phyloP scores from a whole-genome alignment of 2,888 invertebrate species.

The Pilophorus perplexus region DNA sequence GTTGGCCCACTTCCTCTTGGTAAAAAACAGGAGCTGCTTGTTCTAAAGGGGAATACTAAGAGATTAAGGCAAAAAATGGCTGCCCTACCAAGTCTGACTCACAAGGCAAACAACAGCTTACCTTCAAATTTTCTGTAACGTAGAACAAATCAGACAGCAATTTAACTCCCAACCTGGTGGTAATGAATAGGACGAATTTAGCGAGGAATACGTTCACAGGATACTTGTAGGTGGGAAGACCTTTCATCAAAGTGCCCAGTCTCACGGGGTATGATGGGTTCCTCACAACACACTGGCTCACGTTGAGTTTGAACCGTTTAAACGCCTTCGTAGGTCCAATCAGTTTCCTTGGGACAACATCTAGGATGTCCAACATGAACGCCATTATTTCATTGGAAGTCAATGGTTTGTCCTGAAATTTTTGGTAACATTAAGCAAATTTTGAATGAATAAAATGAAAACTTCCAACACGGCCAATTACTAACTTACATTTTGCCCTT shows the following conservation, averaged over 20 bases:
- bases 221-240: background rate
- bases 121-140: conserved; percentile 3
- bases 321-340: conserved; percentile 12
- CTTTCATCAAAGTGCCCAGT: conserved; percentile 6
- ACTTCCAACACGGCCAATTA: no score
- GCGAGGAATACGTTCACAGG: conserved; percentile 7
- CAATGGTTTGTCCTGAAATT: no score
- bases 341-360: background rate
- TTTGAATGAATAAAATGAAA: no score
- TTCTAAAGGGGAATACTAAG: background rate
- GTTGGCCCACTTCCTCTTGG: background rate
- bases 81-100: background rate
- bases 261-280: background rate
- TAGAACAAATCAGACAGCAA: conserved; percentile 4
- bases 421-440: no score
- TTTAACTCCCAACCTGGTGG: background rate
- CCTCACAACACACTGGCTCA: background rate
- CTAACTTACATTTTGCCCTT: no score
- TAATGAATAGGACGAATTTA: conserved; percentile 18
- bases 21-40: background rate
- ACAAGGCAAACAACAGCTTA: no score
- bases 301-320: background rate
- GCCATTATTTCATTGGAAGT: no score
- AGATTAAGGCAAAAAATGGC: background rate
- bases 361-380: no score